Evolutionary conservation across 1,140 invertebrate species (phyloP), one percentile per base, ranked within the genome.

Genomic region (Ostrea denselamellosa): DNA sequence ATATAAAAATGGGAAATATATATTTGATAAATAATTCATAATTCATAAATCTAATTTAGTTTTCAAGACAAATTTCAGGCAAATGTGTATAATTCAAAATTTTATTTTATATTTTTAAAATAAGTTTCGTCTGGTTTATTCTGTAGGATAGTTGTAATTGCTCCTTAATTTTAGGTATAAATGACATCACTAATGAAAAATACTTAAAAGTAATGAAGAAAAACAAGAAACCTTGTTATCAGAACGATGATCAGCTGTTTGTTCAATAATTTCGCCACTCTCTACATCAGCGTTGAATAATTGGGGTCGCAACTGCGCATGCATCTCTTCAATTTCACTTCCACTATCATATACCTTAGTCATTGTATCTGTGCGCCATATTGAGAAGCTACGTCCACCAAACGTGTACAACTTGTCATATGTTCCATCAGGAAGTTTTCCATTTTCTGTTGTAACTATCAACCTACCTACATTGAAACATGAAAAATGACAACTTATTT

Each of bases 341-440:
- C 88, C 88, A 22, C 88, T 89, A 54, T 89, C 88, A 28, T 87
- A 89, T 14, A 87, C 83, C 25, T 56, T 25, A 12, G 85, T 83
- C 86, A 89, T 85, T 34, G 88, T 87, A n/a, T 85, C 44, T 2
- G 68, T 34, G 14, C 65, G 34, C 8, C 83, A 17, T 12, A 89
- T 87, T 14, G 88, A 89, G 19, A 89, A 87, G 65, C 88, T 65
- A 28, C 88, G 84, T 14, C 68, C 88, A 44, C 88, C 88, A 85
- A 68, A 89, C 2, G 88, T 51, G 53, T 89, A 89, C 0, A 89
- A 54, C 0, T 68, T 56, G 22, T 87, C 83, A 25, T 85, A 89
- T 8, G 25, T 82, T 17, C 71, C 83, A 83, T 71, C 83, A 17
- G 71, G 34, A 9, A n/a, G 7, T 68, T 22, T 65, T n/a, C 88